Conservation (phyloP, 1,140 invertebrate genomes). For the Drosophila sucinea region DNA sequence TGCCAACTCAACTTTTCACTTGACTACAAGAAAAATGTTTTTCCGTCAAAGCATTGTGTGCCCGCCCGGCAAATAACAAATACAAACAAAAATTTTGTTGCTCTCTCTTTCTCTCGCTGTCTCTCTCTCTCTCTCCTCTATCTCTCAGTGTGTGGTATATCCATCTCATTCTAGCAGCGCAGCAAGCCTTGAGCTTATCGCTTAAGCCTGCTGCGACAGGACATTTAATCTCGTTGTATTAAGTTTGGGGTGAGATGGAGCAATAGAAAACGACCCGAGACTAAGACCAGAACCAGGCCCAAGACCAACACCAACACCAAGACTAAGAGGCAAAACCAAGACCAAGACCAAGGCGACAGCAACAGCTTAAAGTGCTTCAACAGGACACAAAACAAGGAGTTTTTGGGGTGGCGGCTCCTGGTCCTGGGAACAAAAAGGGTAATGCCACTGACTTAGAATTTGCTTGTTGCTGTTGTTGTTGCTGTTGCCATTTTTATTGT, state of each 20-base stretch:
- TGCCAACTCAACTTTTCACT: slow-evolving; percentile 63
- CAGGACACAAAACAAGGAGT: slow-evolving; percentile 20
- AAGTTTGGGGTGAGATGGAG: slow-evolving; percentile 40
- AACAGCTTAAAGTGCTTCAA: slow-evolving; percentile 68
- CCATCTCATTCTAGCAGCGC: slow-evolving; percentile 9
- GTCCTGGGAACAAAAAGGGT: slow-evolving; percentile 51
- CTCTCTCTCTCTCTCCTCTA: neutral
- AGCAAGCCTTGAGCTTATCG: slow-evolving; percentile 66
- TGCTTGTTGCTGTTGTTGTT: slow-evolving; percentile 66
- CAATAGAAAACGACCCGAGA: slow-evolving; percentile 20
- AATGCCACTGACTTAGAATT: slow-evolving; percentile 62
- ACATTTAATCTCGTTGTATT: slow-evolving; percentile 80
- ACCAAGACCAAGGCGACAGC: slow-evolving; percentile 39
- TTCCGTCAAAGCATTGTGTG: slow-evolving; percentile 39
- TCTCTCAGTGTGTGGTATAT: neutral
- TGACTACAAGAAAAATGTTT: slow-evolving; percentile 58
- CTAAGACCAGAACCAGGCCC: slow-evolving; percentile 27
- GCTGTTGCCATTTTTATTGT: slow-evolving; percentile 69
- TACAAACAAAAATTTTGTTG: slow-evolving; percentile 41
- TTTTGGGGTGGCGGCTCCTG: neutral
- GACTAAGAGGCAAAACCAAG: slow-evolving; percentile 21
- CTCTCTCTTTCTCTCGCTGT: neutral
- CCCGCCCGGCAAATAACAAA: slow-evolving; percentile 36
- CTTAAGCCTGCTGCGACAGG: slow-evolving; percentile 75
- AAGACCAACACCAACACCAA: slow-evolving; percentile 30